A percentile compares a stretch with the other conserved stretches of the same genome.
phyloP scores from a whole-genome alignment of 2,888 invertebrate genomes.

The Siphonodentalium dalli region DNA sequence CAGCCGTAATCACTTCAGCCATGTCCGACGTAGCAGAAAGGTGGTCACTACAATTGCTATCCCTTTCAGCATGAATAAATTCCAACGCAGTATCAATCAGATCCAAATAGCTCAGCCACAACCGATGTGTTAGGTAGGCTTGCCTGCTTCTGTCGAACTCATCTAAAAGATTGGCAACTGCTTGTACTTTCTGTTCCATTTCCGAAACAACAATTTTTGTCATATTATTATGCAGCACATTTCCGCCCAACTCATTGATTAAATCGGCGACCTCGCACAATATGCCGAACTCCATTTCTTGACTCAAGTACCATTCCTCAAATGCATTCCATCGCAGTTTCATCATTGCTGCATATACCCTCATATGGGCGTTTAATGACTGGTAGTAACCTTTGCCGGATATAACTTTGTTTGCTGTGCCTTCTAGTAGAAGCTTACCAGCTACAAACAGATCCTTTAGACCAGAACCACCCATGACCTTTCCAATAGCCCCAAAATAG shows the following conservation, averaged over 20 bases:
- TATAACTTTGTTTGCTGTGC: constrained; percentile 2
- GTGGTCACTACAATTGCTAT: neutral
- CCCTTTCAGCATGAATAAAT: too few species aligned
- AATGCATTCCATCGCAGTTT: neutral
- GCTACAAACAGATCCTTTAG: neutral
- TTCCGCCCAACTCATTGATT: too few species aligned
- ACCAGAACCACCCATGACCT: neutral
- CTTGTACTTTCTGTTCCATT: too few species aligned
- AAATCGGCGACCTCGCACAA: too few species aligned
- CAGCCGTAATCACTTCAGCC: constrained; percentile 1
- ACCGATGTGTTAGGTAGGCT: too few species aligned
- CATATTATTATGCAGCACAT: too few species aligned
- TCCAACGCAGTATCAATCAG: too few species aligned
- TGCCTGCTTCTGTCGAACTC: too few species aligned
- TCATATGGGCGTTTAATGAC: constrained; percentile 4
- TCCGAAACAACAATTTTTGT: too few species aligned
- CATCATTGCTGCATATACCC: constrained; percentile 1
- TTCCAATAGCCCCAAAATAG: constrained; percentile 1
- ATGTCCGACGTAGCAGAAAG: neutral
- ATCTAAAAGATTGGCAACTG: too few species aligned
- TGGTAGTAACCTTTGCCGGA: constrained; percentile 4
- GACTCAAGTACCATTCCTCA: neutral
- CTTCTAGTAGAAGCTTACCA: neutral
- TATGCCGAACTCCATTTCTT: neutral
- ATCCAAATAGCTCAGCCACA: too few species aligned